Evolutionary conservation across 2,113 vertebrate species (phyloP), one percentile per base, ranked within the genome.

Genomic region (Gnathonemus longibarbis): DNA sequence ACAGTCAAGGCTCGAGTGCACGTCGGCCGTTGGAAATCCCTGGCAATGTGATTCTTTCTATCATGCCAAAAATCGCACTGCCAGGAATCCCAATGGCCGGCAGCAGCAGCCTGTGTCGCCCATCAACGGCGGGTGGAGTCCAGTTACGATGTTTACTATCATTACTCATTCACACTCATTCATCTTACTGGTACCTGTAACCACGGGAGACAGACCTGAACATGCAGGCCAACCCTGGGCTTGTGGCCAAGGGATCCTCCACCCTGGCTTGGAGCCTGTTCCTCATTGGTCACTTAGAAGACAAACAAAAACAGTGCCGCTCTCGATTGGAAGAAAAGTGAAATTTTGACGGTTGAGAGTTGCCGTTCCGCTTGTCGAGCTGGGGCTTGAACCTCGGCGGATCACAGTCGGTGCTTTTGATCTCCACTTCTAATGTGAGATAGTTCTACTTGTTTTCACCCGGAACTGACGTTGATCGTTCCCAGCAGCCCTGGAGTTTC

Each of bases 21-120:
- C 91, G 92, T 93, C 91, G 93, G 92, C 95, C 62, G 94, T 95
- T 96, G 95, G 96, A 95, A 96, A 96, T 95, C 96, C 96, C 95
- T 96, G 95, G 95, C 96, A 96, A 96, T 96, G 96, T 96, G 96
- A 96, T 96, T 96, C 95, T 93, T 93, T 91, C 91, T 91, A 89
- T 85, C 87, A 88, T 92, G 89, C 93, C 88, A 94, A 95, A 95
- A 96, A 96, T 96, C 96, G 93, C 96, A 94, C 95, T 94, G 93
- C 95, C 96, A 96, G 96, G 96, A 95, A 96, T 95, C 94, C 96
- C 96, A 93, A 91, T 94, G 90, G 94, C 92, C 95, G 85, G 8
- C 90, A 91, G 94, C 70, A 31, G 66, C 70, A 70, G 66, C 27
- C 48, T 3, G 39, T 53, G 31, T 46, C 7, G 31, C 1, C 58